Evolutionary conservation across 2,888 invertebrate genomes (phyloP).

Genomic region (Sceliomorpha sp.): DNA sequence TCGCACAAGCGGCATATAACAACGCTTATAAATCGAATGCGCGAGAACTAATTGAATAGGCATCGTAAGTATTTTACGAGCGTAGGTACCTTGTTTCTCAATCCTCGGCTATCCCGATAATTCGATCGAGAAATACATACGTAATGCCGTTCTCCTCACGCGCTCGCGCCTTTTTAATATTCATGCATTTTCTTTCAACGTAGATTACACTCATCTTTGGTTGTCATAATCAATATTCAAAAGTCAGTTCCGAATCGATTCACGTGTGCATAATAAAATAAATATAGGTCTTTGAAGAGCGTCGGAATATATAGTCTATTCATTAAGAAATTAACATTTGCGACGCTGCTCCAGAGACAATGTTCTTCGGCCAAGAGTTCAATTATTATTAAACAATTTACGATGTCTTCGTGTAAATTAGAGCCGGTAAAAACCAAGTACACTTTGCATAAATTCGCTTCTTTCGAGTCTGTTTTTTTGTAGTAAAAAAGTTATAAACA

Average conservation of each 20-base stretch:
- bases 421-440: no score
- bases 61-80: slow-evolving; percentile 45
- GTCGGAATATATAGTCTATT: slow-evolving; percentile 20
- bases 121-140: slow-evolving; percentile 28
- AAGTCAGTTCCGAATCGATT: slow-evolving; percentile 26
- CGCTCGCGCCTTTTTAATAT: slow-evolving; percentile 35
- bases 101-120: slow-evolving; percentile 6
- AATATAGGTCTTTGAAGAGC: slow-evolving; percentile 29
- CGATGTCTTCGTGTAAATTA: slow-evolving; percentile 32
- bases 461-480: no score
- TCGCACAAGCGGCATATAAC: slow-evolving; percentile 2
- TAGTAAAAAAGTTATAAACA: no score
- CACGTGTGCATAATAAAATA: slow-evolving; percentile 27
- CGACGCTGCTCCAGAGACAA: slow-evolving; percentile 21
- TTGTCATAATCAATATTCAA: slow-evolving; percentile 36
- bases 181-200: slow-evolving; percentile 34
- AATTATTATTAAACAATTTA: slow-evolving; percentile 44
- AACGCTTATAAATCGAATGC: slow-evolving; percentile 26
- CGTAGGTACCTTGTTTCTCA: slow-evolving; percentile 12
- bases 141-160: slow-evolving; percentile 9
- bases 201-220: slow-evolving; percentile 27
- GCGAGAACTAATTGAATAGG: slow-evolving; percentile 44
- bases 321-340: slow-evolving; percentile 27
- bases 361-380: slow-evolving; percentile 28
- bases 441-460: slow-evolving; percentile 41